Base-by-base conservation (phyloP, 2,113 vertebrate species). In the Poicephalus gulielmi region DNA sequence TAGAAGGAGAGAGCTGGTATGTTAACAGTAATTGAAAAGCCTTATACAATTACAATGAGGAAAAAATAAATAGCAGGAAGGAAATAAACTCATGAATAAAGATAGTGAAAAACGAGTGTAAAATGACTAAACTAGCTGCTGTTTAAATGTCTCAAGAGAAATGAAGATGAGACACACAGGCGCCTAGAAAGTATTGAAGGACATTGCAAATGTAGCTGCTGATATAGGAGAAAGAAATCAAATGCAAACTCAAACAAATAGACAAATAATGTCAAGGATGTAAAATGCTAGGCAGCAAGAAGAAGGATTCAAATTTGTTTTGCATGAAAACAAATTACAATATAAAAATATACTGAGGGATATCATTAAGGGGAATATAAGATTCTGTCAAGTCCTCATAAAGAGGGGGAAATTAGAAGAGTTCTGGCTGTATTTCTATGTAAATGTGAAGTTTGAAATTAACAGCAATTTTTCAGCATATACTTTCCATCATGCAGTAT, bases 1-100 rank as follows among this genome's bases (percentile, higher is more conserved):
- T 55, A 90, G 73, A 91, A 79, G 20, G 41, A 92, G 68, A 59
- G 76, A 77, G 18, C 18, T 88, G 23, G 7, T 83, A 25, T 70
- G 33, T 74, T 88, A 90, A 70, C 68, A 88, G 74, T 92, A 83
- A 77, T 24, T 0, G 0, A 55, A 64, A 55, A 59, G 11, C 17
- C 23, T 94, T 80, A 46, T 63, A 37, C 30, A 81, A 77, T 83
- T 81, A 60, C 50, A 93, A 33, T 20, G 28, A 63, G 33, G 33
- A 55, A 80, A 94, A 94, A 94, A 93, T 43, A 89, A 96, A 64
- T 73, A 89, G 43, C 52, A 91, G 41, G 33, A 91, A 88, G 74
- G 27, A 89, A 87, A 20, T 85, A 94, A 96, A 87, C 57, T 92
- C 66, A 89, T 89, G 18, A 87, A 92, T 94, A 94, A 91, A 94